Percentiles rank a stretch among this genome's conserved stretches.
Evolutionary conservation across 2,888 invertebrate species (phyloP).

Genomic region (Drosophila mimetica): DNA sequence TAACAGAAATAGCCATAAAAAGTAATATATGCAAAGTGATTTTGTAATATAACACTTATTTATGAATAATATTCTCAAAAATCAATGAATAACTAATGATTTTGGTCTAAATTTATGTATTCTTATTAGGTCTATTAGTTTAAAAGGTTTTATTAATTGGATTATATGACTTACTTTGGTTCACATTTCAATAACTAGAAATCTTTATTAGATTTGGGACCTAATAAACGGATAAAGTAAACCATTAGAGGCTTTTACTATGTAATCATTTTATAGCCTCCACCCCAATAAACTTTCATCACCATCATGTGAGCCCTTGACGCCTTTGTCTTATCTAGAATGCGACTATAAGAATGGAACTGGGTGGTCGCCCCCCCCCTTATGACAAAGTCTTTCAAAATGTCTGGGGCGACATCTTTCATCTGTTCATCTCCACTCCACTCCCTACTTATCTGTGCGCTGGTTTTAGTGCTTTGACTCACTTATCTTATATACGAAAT

Average conservation of each 20-base stretch:
- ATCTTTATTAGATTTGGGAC: not conserved
- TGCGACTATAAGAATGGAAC: not conserved
- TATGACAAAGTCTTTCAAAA: conserved; percentile 29
- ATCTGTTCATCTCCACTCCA: conserved; percentile 18
- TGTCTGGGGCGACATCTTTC: conserved; percentile 34
- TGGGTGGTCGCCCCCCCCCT: conserved; percentile 7
- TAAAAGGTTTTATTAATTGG: not conserved
- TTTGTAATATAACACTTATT: conserved; percentile 1
- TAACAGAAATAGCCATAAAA: conserved; percentile 10
- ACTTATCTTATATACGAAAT: conserved; percentile 4
- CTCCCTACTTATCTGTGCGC: conserved; percentile 13
- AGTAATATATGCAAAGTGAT: not conserved
- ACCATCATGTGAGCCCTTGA: conserved; percentile 13
- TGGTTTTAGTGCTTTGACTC: conserved; percentile 23
- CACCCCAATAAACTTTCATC: conserved; percentile 23
- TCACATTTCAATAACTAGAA: not conserved
- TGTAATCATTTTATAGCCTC: conserved; percentile 16
- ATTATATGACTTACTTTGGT: not conserved
- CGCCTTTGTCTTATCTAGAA: conserved; percentile 32
- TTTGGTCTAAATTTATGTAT: not conserved
- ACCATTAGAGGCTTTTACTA: conserved; percentile 13
- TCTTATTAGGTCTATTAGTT: not conserved
- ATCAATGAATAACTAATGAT: not conserved
- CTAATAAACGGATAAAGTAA: not conserved
- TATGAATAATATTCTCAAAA: conserved; percentile 1